Evolutionary conservation across 1,140 invertebrate species (phyloP).

Genomic region (Zophobas atratus): DNA sequence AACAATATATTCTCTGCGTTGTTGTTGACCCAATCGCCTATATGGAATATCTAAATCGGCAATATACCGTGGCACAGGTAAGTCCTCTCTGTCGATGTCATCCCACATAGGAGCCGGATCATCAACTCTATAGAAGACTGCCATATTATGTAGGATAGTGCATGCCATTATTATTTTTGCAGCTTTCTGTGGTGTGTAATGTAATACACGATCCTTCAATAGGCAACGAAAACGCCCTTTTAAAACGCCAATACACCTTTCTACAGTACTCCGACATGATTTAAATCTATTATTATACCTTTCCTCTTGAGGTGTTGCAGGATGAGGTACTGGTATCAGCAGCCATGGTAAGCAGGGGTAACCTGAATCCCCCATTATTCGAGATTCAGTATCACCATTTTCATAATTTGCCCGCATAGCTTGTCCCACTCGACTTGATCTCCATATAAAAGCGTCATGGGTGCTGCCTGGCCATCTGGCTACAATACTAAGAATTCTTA

Average conservation of each 20-base stretch:
- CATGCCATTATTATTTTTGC: too few species aligned
- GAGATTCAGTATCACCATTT: neutral
- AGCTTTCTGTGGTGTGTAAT: too few species aligned
- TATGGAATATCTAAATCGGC: neutral
- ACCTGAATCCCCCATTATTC: slow-evolving; percentile 10
- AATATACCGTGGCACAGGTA: neutral
- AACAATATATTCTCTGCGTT: neutral
- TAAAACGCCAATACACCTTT: too few species aligned
- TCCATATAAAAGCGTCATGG: slow-evolving; percentile 14
- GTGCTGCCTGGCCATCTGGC: neutral
- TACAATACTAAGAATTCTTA: neutral
- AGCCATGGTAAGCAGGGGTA: neutral
- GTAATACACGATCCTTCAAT: too few species aligned
- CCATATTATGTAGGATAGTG: neutral
- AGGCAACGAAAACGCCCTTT: too few species aligned
- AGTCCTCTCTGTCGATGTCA: neutral
- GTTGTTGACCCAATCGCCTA: neutral
- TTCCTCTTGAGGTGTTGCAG: too few species aligned
- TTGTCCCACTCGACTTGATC: slow-evolving; percentile 13
- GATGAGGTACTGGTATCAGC: neutral
- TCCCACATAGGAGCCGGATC: neutral
- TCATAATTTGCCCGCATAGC: slow-evolving; percentile 22
- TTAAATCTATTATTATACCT: too few species aligned
- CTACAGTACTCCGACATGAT: too few species aligned
- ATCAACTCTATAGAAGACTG: neutral